Evolutionary conservation across 1,140 invertebrate species (phyloP).

Genomic region (Hermetia illucens): DNA sequence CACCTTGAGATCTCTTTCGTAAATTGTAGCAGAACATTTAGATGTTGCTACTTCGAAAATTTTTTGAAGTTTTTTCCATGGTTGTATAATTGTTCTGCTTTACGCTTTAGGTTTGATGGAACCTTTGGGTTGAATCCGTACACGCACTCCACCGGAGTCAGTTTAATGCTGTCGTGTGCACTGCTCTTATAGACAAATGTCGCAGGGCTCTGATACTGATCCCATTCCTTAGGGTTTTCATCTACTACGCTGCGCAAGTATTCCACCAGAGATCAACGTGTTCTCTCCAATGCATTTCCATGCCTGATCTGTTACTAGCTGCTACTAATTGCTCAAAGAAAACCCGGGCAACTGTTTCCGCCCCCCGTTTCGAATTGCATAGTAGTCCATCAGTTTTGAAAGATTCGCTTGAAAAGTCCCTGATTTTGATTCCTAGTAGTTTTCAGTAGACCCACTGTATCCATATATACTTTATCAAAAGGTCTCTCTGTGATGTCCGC

Average conservation of each 20-base stretch:
- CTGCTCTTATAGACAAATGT: neutral
- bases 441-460: neutral
- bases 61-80: no score
- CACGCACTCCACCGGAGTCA: neutral
- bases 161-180: neutral
- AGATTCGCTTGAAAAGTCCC: no score
- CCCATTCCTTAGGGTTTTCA: neutral
- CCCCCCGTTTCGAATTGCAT: neutral
- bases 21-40: no score
- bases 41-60: no score
- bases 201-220: neutral
- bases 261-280: neutral
- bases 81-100: no score
- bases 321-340: neutral
- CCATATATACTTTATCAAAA: neutral
- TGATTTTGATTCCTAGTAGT: neutral
- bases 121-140: neutral
- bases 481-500: neutral
- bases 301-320: neutral
- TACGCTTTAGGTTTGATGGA: neutral
- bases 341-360: neutral
- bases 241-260: neutral
- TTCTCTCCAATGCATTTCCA: neutral
- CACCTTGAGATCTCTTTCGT: no score
- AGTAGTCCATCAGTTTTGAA: neutral